Evolutionary conservation across 2,888 invertebrate species (phyloP).

Genomic region (Sarcophaga carnaria): DNA sequence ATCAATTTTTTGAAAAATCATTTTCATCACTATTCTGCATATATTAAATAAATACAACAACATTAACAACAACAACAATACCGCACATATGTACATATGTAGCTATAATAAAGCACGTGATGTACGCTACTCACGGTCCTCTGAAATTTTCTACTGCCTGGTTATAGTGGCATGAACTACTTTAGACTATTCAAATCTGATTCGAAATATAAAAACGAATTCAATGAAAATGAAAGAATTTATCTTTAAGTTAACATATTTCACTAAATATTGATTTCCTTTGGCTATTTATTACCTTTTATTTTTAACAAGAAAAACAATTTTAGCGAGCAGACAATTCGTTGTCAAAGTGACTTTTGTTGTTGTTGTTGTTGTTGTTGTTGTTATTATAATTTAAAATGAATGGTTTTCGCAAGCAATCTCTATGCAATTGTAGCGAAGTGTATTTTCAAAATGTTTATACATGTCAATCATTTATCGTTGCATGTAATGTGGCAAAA

Average conservation of each 20-base stretch:
- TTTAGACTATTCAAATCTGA: background rate
- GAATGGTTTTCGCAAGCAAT: background rate
- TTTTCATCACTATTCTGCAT: constrained; percentile 49
- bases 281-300: too few species aligned
- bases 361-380: too few species aligned
- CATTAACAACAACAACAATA: constrained; percentile 16
- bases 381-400: background rate
- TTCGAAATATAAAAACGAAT: background rate
- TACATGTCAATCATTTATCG: constrained; percentile 63
- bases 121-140: constrained; percentile 12
- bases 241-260: too few species aligned
- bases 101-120: constrained; percentile 16
- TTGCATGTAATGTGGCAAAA: constrained; percentile 44
- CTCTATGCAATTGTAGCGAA: background rate
- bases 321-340: too few species aligned
- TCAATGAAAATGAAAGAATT: too few species aligned
- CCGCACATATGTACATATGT: background rate
- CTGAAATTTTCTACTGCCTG: background rate
- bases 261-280: too few species aligned
- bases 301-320: too few species aligned
- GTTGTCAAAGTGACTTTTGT: too few species aligned
- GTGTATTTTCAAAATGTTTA: constrained; percentile 48
- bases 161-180: background rate
- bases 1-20: constrained; percentile 62
- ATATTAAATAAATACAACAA: constrained; percentile 22